Evolutionary conservation across 2,797 vertebrate genomes (phyloP).

Genomic region (Sebastes miniatus): DNA sequence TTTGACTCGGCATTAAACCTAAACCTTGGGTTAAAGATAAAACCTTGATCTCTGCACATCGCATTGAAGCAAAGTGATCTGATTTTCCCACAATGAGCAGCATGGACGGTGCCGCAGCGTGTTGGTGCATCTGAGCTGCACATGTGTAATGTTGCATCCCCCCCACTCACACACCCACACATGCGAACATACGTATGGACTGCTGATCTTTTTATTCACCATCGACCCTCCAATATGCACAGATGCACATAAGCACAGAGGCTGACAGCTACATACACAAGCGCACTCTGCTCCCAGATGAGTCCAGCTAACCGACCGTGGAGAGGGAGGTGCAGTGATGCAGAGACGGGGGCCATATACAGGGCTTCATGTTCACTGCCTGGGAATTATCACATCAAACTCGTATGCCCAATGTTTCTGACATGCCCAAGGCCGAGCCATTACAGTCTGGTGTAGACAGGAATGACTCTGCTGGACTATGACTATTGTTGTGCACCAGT

Average conservation of each 20-base stretch:
- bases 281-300: slow-evolving; percentile 28
- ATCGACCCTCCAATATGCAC: slow-evolving; percentile 25
- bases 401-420: slow-evolving; percentile 53
- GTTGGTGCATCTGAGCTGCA: slow-evolving; percentile 4
- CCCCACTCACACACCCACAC: not conserved
- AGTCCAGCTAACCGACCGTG: slow-evolving; percentile 35
- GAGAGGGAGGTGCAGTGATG: slow-evolving; percentile 54
- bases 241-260: slow-evolving; percentile 38
- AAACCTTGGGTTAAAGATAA: slow-evolving; percentile 6
- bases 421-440: slow-evolving; percentile 59
- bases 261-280: slow-evolving; percentile 31
- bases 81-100: slow-evolving; percentile 8
- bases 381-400: slow-evolving; percentile 78
- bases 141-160: not conserved
- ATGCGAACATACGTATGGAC: not conserved
- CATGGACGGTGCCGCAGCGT: not conserved
- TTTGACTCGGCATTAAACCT: slow-evolving; percentile 6
- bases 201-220: slow-evolving; percentile 39
- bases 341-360: slow-evolving; percentile 55
- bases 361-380: slow-evolving; percentile 59
- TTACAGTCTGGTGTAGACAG: slow-evolving; percentile 48
- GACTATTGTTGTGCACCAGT: slow-evolving; percentile 70
- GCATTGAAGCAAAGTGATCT: slow-evolving; percentile 1
- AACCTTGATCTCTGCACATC: slow-evolving; percentile 14
- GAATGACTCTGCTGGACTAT: slow-evolving; percentile 52